phyloP scores from a whole-genome alignment of 2,113 vertebrate species.

The Elgaria multicarinata region DNA sequence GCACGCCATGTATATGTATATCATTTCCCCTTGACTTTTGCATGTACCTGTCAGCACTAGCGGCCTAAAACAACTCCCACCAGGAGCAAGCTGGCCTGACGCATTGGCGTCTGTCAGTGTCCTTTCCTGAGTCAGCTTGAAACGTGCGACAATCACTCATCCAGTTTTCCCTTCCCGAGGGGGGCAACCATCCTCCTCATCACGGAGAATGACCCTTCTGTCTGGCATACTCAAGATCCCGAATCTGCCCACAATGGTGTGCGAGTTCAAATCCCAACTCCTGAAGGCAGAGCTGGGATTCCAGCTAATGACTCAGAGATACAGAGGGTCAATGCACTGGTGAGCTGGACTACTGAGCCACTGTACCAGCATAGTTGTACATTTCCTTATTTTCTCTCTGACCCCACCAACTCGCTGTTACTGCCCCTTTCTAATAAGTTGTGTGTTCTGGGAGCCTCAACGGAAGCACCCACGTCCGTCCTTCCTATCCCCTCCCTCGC shows the following conservation, averaged over 20 bases:
- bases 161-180: slow-evolving; percentile 62
- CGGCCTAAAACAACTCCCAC: slow-evolving; percentile 46
- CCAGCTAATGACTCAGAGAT: slow-evolving; percentile 77
- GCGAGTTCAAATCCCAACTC: slow-evolving; percentile 76
- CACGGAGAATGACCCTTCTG: slow-evolving; percentile 68
- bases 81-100: slow-evolving; percentile 57
- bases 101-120: slow-evolving; percentile 72
- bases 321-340: slow-evolving; percentile 74
- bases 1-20: background rate
- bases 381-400: slow-evolving; percentile 30
- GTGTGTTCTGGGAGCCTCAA: slow-evolving; percentile 37
- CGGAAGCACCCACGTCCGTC: slow-evolving; percentile 23
- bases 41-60: slow-evolving; percentile 62
- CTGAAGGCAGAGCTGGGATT: slow-evolving; percentile 73
- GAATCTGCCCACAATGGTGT: slow-evolving; percentile 52
- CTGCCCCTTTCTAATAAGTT: slow-evolving; percentile 26
- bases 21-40: slow-evolving; percentile 56
- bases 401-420: slow-evolving; percentile 30
- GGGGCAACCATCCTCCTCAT: slow-evolving; percentile 67
- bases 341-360: slow-evolving; percentile 71
- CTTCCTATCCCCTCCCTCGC: background rate
- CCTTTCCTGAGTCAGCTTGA: slow-evolving; percentile 78
- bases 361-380: slow-evolving; percentile 59
- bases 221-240: slow-evolving; percentile 66
- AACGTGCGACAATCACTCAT: slow-evolving; percentile 67